Evolutionary conservation across 1,140 invertebrate species (phyloP).

Genomic region (Vanessa tameamea): DNA sequence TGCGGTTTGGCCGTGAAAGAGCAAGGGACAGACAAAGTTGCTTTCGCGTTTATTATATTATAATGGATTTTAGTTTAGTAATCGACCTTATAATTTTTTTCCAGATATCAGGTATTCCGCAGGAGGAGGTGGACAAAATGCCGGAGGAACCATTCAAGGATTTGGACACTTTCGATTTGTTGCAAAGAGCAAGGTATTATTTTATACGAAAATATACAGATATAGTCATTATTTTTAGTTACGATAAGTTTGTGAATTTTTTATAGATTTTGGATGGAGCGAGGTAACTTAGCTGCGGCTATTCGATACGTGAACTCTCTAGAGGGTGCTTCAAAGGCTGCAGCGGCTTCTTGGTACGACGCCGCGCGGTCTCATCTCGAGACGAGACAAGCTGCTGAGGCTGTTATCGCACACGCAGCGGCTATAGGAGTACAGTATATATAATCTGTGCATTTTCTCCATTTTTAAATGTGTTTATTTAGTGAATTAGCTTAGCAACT

Average conservation of each 20-base stretch:
- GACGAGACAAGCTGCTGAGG: conserved; percentile 92
- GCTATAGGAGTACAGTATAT: conserved; percentile 82
- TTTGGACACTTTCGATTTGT: conserved; percentile 66
- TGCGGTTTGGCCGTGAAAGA: too few species aligned
- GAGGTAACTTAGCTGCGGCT: conserved; percentile 91
- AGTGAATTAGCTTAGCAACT: too few species aligned
- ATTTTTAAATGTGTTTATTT: too few species aligned
- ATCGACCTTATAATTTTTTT: conserved; percentile 18
- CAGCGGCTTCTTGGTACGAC: conserved; percentile 93
- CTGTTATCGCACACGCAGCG: conserved; percentile 90
- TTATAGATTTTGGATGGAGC: conserved; percentile 90
- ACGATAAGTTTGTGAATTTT: background rate
- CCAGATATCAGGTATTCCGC: conserved; percentile 64
- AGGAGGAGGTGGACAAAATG: conserved; percentile 57
- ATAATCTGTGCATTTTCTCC: conserved; percentile 24
- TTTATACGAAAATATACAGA: background rate
- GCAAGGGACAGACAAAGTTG: too few species aligned
- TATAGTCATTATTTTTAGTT: too few species aligned
- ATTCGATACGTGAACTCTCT: conserved; percentile 94
- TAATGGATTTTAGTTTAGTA: background rate
- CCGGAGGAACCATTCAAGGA: conserved; percentile 49
- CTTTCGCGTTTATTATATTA: too few species aligned
- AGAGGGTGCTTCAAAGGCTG: conserved; percentile 88
- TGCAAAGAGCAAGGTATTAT: conserved; percentile 62
- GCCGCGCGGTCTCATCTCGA: conserved; percentile 92